These are phyloP conservation scores for Byasa hedistus DNA, from an alignment of 2,888 invertebrate genomes.

Conservation along the genomic window DNA sequence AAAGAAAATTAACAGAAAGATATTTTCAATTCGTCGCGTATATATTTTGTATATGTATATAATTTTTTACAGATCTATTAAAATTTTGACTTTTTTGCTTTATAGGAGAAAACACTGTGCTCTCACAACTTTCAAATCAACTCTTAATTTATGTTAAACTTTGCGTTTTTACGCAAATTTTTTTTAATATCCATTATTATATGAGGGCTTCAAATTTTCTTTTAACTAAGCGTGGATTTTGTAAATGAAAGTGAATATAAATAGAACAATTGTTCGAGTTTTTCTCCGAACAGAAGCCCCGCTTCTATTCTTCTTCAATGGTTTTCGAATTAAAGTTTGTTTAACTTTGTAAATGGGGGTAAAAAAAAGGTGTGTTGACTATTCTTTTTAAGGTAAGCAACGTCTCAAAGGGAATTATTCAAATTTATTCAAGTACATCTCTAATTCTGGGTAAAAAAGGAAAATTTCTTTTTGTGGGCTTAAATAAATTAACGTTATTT, in stretches of 20 bases:
- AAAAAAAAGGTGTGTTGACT: conserved; percentile 20
- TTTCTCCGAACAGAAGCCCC: conserved; percentile 3
- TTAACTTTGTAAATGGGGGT: conserved; percentile 21
- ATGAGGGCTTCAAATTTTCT: background rate
- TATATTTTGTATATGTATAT: no score
- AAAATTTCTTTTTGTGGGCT: conserved; percentile 6
- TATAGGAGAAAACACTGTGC: background rate
- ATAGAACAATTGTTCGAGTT: conserved; percentile 6
- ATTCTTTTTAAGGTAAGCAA: conserved; percentile 24
- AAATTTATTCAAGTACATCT: conserved; percentile 26
- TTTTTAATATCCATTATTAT: background rate
- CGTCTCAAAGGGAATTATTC: conserved; percentile 26
- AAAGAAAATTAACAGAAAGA: no score
- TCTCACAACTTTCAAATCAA: background rate
- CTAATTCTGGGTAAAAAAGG: conserved; percentile 15
- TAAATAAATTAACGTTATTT: conserved; percentile 10
- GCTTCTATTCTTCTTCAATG: conserved; percentile 7
- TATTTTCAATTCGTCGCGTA: no score
- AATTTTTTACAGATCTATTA: no score
- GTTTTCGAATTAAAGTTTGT: conserved; percentile 23
- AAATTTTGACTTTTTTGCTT: no score
- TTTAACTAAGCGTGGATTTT: background rate
- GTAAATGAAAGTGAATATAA: conserved; percentile 5
- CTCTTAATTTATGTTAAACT: no score
- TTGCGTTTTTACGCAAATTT: no score